These are phyloP conservation scores for Anoplolepis gracilipes DNA, from an alignment of 1,140 invertebrate species.

Conservation along the genomic window DNA sequence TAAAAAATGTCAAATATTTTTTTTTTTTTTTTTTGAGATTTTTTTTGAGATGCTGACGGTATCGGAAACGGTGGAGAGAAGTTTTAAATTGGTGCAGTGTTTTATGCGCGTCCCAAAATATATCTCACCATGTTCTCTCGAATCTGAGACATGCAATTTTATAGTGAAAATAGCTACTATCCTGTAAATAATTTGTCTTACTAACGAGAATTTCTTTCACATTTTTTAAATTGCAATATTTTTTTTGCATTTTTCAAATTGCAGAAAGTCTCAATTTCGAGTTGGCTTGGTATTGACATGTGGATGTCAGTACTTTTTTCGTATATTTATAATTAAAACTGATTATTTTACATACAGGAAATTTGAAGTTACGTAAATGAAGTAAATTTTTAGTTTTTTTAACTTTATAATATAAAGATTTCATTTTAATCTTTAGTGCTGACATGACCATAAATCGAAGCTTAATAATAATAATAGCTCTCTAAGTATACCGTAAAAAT, in stretches of 20 bases:
- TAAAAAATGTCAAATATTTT: slow-evolving; percentile 58
- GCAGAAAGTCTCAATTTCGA: slow-evolving; percentile 58
- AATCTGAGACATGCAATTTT: slow-evolving; percentile 56
- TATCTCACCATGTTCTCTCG: slow-evolving; percentile 51
- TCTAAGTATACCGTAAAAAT: slow-evolving; percentile 44
- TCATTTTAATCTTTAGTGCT: slow-evolving; percentile 26
- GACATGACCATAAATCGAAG: slow-evolving; percentile 36
- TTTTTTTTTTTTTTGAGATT: slow-evolving; percentile 51
- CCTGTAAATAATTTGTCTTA: not conserved
- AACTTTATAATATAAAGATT: not conserved
- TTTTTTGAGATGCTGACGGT: slow-evolving; percentile 14
- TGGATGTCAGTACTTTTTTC: slow-evolving; percentile 25
- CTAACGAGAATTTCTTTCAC: not conserved
- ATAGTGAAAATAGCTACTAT: not conserved
- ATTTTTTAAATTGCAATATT: not conserved
- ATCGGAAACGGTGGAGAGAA: slow-evolving; percentile 55
- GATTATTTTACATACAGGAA: not conserved
- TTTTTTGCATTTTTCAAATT: not conserved
- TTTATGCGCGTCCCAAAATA: slow-evolving; percentile 75
- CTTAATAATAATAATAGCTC: slow-evolving; percentile 48
- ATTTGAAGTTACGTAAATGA: too few relatives aligned
- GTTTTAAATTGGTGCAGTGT: slow-evolving; percentile 75
- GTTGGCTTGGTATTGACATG: slow-evolving; percentile 47
- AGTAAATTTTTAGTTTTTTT: not conserved
- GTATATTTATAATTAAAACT: not conserved